Evolutionary conservation across 2,888 invertebrate genomes (phyloP).

Genomic region (Aleiodes alternator): DNA sequence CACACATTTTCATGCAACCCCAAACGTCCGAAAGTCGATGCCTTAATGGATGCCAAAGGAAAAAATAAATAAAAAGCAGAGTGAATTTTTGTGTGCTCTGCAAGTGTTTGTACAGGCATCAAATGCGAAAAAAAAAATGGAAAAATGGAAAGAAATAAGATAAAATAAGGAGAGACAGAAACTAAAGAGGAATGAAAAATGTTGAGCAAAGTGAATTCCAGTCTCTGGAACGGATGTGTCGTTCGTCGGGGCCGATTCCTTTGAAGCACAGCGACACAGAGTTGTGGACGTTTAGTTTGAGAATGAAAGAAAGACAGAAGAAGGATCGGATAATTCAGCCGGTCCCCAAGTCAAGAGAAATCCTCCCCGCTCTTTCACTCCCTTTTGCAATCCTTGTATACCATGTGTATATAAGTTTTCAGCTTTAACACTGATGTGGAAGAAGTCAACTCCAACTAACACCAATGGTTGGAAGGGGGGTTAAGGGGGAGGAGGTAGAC

Average conservation of each 20-base stretch:
- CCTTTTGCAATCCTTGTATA: slow-evolving; percentile 53
- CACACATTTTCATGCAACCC: slow-evolving; percentile 26
- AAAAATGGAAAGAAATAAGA: slow-evolving; percentile 16
- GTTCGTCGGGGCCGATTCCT: slow-evolving; percentile 44
- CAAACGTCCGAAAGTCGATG: slow-evolving; percentile 20
- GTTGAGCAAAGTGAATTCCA: slow-evolving; percentile 45
- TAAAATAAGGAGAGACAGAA: slow-evolving; percentile 16
- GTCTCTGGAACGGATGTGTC: slow-evolving; percentile 46
- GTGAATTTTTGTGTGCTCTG: slow-evolving; percentile 34
- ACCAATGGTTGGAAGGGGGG: neutral
- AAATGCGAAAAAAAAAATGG: slow-evolving; percentile 4
- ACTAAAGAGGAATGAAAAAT: slow-evolving; percentile 34
- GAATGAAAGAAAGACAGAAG: slow-evolving; percentile 44
- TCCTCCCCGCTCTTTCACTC: slow-evolving; percentile 4
- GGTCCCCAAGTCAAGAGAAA: slow-evolving; percentile 38
- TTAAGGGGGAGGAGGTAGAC: neutral
- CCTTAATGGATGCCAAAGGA: neutral
- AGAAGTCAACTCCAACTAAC: slow-evolving; percentile 20
- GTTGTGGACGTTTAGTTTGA: slow-evolving; percentile 40
- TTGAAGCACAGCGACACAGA: slow-evolving; percentile 47
- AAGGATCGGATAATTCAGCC: slow-evolving; percentile 53
- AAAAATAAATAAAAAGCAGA: slow-evolving; percentile 7
- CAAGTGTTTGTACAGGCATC: slow-evolving; percentile 30
- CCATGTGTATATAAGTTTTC: slow-evolving; percentile 38
- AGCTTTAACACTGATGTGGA: slow-evolving; percentile 28